These are phyloP conservation scores for Thunnus maccoyii DNA, from an alignment of 2,113 vertebrate genomes.

Conservation along the genomic window DNA sequence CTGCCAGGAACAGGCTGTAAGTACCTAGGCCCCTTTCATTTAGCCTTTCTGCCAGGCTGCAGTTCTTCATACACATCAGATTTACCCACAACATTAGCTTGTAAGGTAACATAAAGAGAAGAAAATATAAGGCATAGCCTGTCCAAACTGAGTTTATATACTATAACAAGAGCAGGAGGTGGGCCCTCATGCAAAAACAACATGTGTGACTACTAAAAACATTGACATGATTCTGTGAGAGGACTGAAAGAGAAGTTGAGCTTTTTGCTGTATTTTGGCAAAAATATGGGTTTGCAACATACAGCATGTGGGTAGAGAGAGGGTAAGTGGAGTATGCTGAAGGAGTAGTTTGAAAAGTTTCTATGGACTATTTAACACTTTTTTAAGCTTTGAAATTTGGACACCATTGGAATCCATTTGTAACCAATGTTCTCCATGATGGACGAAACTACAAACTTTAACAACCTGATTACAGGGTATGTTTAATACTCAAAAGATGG, in stretches of 20 bases:
- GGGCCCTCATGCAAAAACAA: neutral
- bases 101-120: neutral
- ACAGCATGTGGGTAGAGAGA: no score
- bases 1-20: slow-evolving; percentile 99
- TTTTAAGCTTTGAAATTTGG: no score
- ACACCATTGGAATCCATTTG: no score
- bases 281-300: neutral
- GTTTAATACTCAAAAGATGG: neutral
- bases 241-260: no score
- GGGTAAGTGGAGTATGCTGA: no score
- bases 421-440: no score
- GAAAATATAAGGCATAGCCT: no score
- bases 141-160: neutral
- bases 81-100: neutral
- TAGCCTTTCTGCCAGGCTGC: neutral
- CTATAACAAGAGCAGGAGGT: neutral
- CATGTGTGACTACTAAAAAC: neutral
- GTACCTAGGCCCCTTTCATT: slow-evolving; percentile 31
- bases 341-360: no score
- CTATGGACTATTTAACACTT: no score
- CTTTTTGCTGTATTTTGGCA: neutral
- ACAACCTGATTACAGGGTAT: neutral
- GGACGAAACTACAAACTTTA: neutral
- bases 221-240: neutral
- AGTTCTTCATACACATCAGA: neutral